Percentiles rank a stretch among this genome's conserved stretches.
Evolutionary conservation across 2,888 invertebrate genomes (phyloP).

Genomic region (Cephus spinipes): DNA sequence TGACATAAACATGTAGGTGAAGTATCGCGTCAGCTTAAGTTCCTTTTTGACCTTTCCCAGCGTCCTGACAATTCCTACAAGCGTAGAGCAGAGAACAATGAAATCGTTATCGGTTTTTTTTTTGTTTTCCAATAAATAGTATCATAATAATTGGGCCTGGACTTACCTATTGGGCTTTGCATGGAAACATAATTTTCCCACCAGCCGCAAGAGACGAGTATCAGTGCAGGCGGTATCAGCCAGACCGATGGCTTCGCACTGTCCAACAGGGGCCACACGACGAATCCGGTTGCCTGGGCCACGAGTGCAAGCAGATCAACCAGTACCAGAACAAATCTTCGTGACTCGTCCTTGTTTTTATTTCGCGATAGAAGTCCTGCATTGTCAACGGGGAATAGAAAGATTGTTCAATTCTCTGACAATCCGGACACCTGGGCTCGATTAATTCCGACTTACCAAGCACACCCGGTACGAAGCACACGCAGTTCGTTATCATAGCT

Average conservation of each 20-base stretch:
- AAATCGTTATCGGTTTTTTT: neutral
- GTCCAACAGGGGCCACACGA: constrained; percentile 91
- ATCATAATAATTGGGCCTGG: neutral
- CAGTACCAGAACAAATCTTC: constrained; percentile 81
- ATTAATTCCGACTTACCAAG: constrained; percentile 66
- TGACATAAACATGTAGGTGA: constrained; percentile 90
- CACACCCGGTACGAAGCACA: constrained; percentile 90
- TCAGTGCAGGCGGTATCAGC: constrained; percentile 87
- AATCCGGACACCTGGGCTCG: neutral
- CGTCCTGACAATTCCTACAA: constrained; percentile 75
- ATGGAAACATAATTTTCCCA: constrained; percentile 98
- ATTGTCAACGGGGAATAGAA: constrained; percentile 3
- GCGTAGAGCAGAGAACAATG: neutral
- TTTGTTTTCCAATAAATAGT: neutral
- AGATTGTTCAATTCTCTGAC: neutral
- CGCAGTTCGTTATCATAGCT: constrained; percentile 95
- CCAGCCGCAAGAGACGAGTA: constrained; percentile 93
- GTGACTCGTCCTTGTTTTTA: constrained; percentile 78
- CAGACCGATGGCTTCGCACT: constrained; percentile 78
- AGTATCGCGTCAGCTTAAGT: constrained; percentile 84
- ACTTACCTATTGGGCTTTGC: constrained; percentile 82
- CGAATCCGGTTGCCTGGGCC: constrained; percentile 90
- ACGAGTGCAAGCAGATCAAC: constrained; percentile 88
- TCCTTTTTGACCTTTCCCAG: constrained; percentile 84
- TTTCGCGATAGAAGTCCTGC: constrained; percentile 84